Evolutionary conservation across 1,140 invertebrate genomes (phyloP).

Genomic region (Trichogramma pretiosum): DNA sequence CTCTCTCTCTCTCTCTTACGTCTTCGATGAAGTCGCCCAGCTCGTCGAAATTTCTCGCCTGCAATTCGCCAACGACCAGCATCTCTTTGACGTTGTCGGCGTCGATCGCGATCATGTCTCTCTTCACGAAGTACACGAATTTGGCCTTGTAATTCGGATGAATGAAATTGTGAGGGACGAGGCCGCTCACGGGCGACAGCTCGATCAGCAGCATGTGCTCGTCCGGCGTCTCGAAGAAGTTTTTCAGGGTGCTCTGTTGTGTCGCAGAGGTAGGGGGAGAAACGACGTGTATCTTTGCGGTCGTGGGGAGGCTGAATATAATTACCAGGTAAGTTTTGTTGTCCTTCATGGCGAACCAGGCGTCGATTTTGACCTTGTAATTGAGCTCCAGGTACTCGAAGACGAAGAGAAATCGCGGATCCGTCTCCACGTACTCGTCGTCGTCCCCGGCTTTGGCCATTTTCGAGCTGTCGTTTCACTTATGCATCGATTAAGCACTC

Average conservation of each 20-base stretch:
- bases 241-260: constrained; percentile 48
- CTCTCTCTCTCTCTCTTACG: constrained; percentile 43
- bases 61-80: constrained; percentile 72
- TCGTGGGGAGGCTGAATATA: not conserved
- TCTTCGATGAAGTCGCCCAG: constrained; percentile 69
- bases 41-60: constrained; percentile 69
- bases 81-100: constrained; percentile 48
- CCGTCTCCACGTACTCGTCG: constrained; percentile 27
- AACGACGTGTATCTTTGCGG: constrained; percentile 1
- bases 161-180: constrained; percentile 40
- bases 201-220: constrained; percentile 49
- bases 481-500: not conserved
- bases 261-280: not conserved
- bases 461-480: constrained; percentile 15
- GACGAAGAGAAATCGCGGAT: constrained; percentile 34
- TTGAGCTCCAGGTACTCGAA: constrained; percentile 31
- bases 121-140: constrained; percentile 57
- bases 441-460: constrained; percentile 18
- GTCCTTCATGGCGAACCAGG: constrained; percentile 66
- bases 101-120: constrained; percentile 41
- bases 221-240: constrained; percentile 55
- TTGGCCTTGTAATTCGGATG: constrained; percentile 46
- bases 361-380: constrained; percentile 58
- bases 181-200: constrained; percentile 41
- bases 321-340: constrained; percentile 55